These are phyloP conservation scores for Cephalopterus ornatus DNA, from an alignment of 2,113 vertebrate species.

Conservation along the genomic window DNA sequence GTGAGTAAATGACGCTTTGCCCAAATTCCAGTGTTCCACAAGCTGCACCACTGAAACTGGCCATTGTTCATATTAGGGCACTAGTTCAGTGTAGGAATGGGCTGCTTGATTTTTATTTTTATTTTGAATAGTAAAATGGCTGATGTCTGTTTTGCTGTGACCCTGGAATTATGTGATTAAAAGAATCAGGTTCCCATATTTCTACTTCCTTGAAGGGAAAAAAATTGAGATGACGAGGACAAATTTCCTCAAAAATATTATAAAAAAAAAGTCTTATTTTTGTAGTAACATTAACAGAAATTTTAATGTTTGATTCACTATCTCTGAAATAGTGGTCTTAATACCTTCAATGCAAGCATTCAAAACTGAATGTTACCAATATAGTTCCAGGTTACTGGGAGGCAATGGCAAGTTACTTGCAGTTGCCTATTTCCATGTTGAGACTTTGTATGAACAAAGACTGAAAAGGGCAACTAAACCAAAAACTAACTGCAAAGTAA, in stretches of 20 bases:
- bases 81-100: neutral
- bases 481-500: neutral
- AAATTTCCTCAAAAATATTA: neutral
- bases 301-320: neutral
- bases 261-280: neutral
- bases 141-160: neutral
- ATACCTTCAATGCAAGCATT: neutral
- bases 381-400: neutral
- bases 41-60: too few relatives aligned
- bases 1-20: neutral
- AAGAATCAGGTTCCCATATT: accelerated
- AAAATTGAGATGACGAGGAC: neutral
- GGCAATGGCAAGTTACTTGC: neutral
- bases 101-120: neutral
- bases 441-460: neutral
- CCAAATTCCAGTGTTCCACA: neutral
- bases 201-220: accelerated
- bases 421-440: neutral
- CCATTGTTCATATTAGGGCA: accelerated
- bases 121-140: neutral
- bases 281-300: neutral
- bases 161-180: neutral
- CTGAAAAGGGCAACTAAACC: neutral
- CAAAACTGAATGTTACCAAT: neutral
- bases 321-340: neutral